Evolutionary conservation across 2,113 vertebrate genomes (phyloP).

Genomic region (Todiramphus saurophagus): DNA sequence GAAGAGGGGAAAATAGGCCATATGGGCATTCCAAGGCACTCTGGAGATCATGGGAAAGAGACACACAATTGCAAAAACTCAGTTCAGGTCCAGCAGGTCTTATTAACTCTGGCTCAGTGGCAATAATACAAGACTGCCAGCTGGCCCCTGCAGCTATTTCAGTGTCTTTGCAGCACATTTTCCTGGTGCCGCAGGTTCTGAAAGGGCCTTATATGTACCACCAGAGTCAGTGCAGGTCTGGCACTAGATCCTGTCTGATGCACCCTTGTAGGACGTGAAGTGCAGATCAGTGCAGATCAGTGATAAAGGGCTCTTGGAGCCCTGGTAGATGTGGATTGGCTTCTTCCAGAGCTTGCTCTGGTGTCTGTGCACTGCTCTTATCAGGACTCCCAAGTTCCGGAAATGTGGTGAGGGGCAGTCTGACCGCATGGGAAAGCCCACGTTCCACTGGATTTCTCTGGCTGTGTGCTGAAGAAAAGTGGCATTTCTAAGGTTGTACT

Average conservation of each 20-base stretch:
- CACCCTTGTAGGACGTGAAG: neutral
- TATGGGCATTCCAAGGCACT: neutral
- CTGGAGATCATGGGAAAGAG: neutral
- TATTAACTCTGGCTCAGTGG: slow-evolving; percentile 12
- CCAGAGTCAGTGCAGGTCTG: neutral
- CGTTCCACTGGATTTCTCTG: neutral
- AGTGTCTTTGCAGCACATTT: neutral
- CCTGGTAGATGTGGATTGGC: neutral
- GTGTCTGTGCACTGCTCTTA: neutral
- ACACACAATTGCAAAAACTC: neutral
- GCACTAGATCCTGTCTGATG: neutral
- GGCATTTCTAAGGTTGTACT: neutral
- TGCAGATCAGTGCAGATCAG: neutral
- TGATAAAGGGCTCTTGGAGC: neutral
- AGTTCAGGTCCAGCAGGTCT: neutral
- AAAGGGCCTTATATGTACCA: neutral
- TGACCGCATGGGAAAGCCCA: fast-evolving
- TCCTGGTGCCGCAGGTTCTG: neutral
- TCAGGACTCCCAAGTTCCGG: neutral
- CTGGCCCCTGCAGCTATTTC: neutral
- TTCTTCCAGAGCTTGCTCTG: neutral
- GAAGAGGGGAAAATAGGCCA: neutral
- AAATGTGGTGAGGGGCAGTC: neutral
- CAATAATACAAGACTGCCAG: neutral
- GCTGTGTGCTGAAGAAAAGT: neutral